Conservation (phyloP, 2,113 vertebrate genomes). For the Epinephelus moara region DNA sequence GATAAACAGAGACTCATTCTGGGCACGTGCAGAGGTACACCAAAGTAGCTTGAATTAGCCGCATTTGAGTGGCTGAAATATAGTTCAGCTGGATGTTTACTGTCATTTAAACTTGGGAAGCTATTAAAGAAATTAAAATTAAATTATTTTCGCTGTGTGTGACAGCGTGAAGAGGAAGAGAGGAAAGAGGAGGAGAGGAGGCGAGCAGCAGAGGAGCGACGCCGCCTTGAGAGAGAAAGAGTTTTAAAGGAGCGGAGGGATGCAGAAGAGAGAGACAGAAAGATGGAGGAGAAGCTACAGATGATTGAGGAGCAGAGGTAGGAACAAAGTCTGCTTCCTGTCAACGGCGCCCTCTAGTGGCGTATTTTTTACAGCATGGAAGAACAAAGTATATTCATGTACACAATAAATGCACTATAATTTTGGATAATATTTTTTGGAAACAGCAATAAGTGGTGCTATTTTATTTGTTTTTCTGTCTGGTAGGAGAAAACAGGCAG, state of each 20-base stretch:
- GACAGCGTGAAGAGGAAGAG: constrained; percentile 87
- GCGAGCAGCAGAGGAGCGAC: constrained; percentile 82
- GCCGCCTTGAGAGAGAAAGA: constrained; percentile 85
- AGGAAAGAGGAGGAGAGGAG: constrained; percentile 87
- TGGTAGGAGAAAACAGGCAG: constrained; percentile 80
- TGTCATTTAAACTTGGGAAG: not conserved
- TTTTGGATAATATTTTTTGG: not conserved
- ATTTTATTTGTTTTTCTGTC: constrained; percentile 16
- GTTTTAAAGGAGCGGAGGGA: constrained; percentile 85
- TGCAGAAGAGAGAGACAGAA: constrained; percentile 87
- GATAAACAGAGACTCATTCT: constrained; percentile 90
- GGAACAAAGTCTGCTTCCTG: not conserved
- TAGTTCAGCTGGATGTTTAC: not conserved
- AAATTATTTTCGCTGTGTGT: not conserved
- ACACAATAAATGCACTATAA: not conserved
- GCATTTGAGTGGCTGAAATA: not conserved
- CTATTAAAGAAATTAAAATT: not conserved
- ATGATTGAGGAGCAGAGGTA: constrained; percentile 88
- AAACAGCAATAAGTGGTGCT: not conserved
- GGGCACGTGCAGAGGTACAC: constrained; percentile 89
- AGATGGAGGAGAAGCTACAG: constrained; percentile 86
- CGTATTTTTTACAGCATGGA: not conserved
- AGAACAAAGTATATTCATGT: not conserved
- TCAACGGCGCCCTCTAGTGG: constrained; percentile 33
- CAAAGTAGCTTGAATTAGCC: not conserved